Evolutionary conservation across 2,113 vertebrate species (phyloP), one percentile per base, ranked within the genome.

Genomic region (Cebidichthys violaceus): DNA sequence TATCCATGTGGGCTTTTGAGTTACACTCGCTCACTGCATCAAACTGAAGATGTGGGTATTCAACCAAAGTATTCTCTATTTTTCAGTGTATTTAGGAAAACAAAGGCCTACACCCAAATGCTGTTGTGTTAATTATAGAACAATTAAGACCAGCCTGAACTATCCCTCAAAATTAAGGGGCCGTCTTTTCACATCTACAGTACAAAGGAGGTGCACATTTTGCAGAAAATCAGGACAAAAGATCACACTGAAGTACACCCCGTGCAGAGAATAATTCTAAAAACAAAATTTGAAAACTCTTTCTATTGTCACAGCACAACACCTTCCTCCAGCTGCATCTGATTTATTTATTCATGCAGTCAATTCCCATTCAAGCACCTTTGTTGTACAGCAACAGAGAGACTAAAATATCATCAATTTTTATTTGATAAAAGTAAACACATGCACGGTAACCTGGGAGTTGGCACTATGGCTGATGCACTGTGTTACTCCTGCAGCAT

Each of bases 1-100:
- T 65, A 77, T 92, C 89, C 80, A 90, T 90, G 87, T 86, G 86
- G 60, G 66, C 89, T 88, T 88, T 70, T 61, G 47, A 86, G 77
- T 90, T 84, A 47, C 68, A 85, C 61, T 82, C 81, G 79, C 88
- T 79, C 82, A 83, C 59, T 90, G 81, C 81, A 75, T 86, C 82
- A 88, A 54, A 75, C 27, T 85, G 50, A 71, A 85, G 81, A 83
- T 76, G 78, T 68, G 81, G 65, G 69, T 70, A 88, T 81, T 86
- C 77, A 85, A 82, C 68, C 77, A 76, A 67, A 77, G 11, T 47
- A 61, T 77, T 86, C 82, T 79, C 37, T 65, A 52, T 84, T 83
- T 84, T 85, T 79, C 67, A 47, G 61, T 33, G 55, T 41, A 70
- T 81, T 86, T 81, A 61, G 65, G 31, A 78, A 90, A 90, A 88